phyloP scores from a whole-genome alignment of 2,888 invertebrate genomes.

The Agapostemon virescens region DNA sequence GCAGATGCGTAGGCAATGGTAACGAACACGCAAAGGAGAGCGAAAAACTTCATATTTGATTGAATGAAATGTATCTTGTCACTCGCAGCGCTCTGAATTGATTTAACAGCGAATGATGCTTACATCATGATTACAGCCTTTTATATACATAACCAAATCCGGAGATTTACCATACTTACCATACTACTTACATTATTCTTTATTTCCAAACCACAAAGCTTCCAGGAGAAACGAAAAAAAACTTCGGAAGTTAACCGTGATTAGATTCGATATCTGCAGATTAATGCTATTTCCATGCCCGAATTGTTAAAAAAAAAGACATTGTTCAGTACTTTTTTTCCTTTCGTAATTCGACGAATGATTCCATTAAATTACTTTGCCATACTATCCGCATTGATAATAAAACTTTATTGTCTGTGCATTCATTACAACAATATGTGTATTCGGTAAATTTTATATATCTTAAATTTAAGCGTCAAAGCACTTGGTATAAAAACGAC shows the following conservation, averaged over 20 bases:
- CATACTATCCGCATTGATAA: too few species aligned
- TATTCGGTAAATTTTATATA: too few species aligned
- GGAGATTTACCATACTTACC: too few species aligned
- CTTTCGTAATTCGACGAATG: too few species aligned
- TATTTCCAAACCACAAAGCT: conserved; percentile 4
- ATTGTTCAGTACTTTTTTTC: too few species aligned
- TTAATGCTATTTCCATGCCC: background rate
- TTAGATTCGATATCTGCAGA: background rate
- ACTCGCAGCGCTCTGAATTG: background rate
- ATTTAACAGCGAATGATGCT: conserved; percentile 11
- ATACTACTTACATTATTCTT: background rate
- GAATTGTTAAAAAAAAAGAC: too few species aligned
- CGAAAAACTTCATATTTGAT: conserved; percentile 49
- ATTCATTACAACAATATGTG: too few species aligned
- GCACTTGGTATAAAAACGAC: too few species aligned
- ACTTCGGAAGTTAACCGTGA: background rate
- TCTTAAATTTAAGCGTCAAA: too few species aligned
- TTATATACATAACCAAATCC: conserved; percentile 46
- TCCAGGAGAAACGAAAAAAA: background rate
- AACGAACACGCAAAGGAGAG: conserved; percentile 22
- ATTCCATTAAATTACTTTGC: too few species aligned
- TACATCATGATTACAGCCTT: background rate
- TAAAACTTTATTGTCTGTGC: too few species aligned
- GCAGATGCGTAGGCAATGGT: conserved; percentile 30
- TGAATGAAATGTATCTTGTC: background rate